Evolutionary conservation across 2,797 vertebrate species (phyloP), one percentile per base, ranked within the genome.

Genomic region (Syngnathus acus): DNA sequence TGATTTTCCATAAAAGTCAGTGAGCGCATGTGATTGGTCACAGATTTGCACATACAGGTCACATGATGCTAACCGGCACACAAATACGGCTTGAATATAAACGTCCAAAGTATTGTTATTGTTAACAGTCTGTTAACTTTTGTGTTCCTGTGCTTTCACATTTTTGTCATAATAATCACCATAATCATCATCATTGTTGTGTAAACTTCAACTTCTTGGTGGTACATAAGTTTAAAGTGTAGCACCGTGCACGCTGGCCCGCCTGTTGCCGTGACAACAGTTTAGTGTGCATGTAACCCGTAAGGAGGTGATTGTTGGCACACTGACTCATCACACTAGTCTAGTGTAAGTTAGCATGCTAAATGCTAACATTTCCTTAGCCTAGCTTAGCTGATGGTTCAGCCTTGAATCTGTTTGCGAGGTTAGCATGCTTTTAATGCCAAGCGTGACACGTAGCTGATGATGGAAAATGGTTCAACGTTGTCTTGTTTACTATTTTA

Each of bases 181-280:
- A 17, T 57, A 32, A 16, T 57, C 54, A 32, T 55, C 26, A 55
- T 55, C 54, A 32, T 32, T 32, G 26, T 26, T 4, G n/a, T 62
- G 60, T 62, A 62, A 62, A 62, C 60, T 57, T 57, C 1, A 9
- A 43, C 5, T 62, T 8, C 4, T 23, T 16, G n/a, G 42, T 39
- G 26, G 53, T 13, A 55, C 5, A 3, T 37, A 26, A 7, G 40
- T 62, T 26, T 19, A 43, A 50, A 64, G 6, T 45, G 40, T 62
- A 62, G 60, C 60, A 62, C 60, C 60, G 60, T 62, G 60, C 60
- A 62, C 37, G 37, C 57, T 8, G 57, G 17, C 37, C 57, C 9
- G 57, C 17, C 26, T 38, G 17, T 40, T n/a, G 57, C 57, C 37
- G 4, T 39, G 37, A 10, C 57, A 39, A n/a, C 57, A 59, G 57